phyloP scores from a whole-genome alignment of 2,113 vertebrate genomes.

The Leucopsar rothschildi region DNA sequence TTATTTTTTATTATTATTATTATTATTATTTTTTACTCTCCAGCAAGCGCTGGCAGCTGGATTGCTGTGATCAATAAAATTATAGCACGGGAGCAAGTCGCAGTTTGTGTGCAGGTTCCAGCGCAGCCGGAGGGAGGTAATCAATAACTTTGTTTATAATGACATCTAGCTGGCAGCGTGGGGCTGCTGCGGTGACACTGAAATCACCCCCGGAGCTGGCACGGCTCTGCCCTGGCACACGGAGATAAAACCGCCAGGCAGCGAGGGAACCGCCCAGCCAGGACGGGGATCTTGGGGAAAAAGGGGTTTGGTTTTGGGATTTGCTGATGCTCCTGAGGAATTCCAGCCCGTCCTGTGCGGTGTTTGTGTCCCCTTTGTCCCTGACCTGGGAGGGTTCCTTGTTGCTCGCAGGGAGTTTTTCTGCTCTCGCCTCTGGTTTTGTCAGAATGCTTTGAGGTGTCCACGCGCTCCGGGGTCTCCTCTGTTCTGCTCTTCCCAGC shows the following conservation, averaged over 20 bases:
- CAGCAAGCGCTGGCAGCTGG: conserved; percentile 19
- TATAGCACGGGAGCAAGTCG: background rate
- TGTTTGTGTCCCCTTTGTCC: fast-evolving
- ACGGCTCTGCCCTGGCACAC: background rate
- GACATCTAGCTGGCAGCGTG: conserved; percentile 50
- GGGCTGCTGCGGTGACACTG: background rate
- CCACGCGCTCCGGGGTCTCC: fast-evolving
- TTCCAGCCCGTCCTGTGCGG: fast-evolving
- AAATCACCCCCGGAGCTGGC: background rate
- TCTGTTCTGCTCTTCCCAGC: background rate
- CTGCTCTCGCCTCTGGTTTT: background rate
- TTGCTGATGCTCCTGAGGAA: background rate
- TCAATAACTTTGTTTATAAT: conserved; percentile 62
- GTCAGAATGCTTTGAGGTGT: background rate
- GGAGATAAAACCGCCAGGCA: background rate
- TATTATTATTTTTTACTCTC: background rate
- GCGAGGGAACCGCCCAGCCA: background rate
- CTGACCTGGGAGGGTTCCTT: fast-evolving
- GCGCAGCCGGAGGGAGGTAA: background rate
- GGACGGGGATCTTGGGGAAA: background rate
- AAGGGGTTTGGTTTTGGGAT: background rate
- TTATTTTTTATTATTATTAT: background rate
- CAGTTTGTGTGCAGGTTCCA: conserved; percentile 32
- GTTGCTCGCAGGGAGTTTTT: background rate
- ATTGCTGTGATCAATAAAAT: conserved; percentile 43